Evolutionary conservation across 2,113 vertebrate genomes (phyloP), one percentile per base, ranked within the genome.

Genomic region (Bettongia penicillata): DNA sequence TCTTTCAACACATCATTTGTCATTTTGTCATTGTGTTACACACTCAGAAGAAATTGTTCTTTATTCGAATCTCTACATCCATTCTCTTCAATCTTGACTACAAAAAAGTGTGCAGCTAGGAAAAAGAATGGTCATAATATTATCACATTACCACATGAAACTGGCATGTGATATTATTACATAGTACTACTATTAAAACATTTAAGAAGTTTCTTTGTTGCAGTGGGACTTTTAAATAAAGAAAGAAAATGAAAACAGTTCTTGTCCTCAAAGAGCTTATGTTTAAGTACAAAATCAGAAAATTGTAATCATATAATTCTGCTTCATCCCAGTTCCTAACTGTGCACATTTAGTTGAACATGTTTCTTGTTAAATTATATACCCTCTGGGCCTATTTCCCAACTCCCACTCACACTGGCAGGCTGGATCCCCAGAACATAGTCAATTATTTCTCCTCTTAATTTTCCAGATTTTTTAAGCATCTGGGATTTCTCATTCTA

Each of bases 1-100:
- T 97, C 95, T 97, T 96, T 98, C 97, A 96, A 61, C 94, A 93
- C 24, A 25, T 77, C 96, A 94, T 97, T 96, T 94, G 90, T 98
- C 96, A 97, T 96, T 91, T 57, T 95, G 95, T 97, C 97, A 98
- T 53, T 90, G 4, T 94, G 90, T 95, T 95, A 96, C 55, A 96
- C 1, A 7, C 90, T 89, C 53, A 31, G 57, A 97, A 97, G 50
- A 97, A 97, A 91, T 26, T 26, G 37, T 57, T 43, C n/a, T 68
- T 97, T n/a, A 49, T 91, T 97, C 97, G 92, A 93, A 93, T 95
- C 96, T 53, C 31, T 68, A 91, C 51, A 92, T 94, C 68, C 91
- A 68, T 92, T 97, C 90, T 57, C 92, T 97, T 97, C 97, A 96
- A 90, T 49, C 61, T 93, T 9, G 14, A 97, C 51, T 93, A 77